Percentiles rank a stretch among this genome's conserved stretches.
These are phyloP conservation scores for Zootermopsis nevadensis DNA, from an alignment of 2,888 invertebrate species.

Conservation along the genomic window DNA sequence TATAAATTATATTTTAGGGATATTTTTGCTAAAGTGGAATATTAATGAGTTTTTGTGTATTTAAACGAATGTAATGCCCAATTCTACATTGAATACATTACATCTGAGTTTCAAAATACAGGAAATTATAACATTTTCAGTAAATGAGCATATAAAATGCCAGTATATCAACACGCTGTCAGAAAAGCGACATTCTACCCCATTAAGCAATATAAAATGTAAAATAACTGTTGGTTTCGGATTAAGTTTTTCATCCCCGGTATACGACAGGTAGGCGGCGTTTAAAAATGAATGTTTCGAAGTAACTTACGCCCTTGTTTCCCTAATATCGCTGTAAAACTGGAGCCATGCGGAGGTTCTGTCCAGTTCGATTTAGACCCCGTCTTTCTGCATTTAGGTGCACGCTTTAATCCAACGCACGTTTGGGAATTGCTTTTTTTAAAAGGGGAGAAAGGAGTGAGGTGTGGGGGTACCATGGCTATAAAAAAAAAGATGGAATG, in stretches of 20 bases:
- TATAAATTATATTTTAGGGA: too few relatives aligned
- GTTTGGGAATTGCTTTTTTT: slow-evolving; percentile 41
- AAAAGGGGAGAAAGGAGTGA: not conserved
- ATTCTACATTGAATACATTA: too few relatives aligned
- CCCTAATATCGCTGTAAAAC: not conserved
- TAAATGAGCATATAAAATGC: too few relatives aligned
- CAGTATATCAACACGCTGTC: not conserved
- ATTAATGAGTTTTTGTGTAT: too few relatives aligned
- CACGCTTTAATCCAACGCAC: slow-evolving; percentile 40
- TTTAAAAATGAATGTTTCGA: too few relatives aligned
- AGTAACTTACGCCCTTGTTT: not conserved
- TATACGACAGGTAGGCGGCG: not conserved
- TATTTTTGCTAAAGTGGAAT: too few relatives aligned
- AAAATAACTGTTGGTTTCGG: not conserved
- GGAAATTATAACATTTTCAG: too few relatives aligned
- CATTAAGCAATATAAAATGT: not conserved
- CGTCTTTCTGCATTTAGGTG: slow-evolving; percentile 37
- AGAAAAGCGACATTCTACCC: not conserved
- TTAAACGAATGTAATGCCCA: too few relatives aligned
- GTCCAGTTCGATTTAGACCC: slow-evolving; percentile 41
- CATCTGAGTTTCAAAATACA: too few relatives aligned
- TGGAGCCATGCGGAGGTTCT: slow-evolving; percentile 5
- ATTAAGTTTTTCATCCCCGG: not conserved
- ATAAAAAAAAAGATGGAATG: slow-evolving; percentile 43
- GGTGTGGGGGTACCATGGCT: slow-evolving; percentile 15